These are phyloP conservation scores for Erebia palarica DNA, from an alignment of 2,888 invertebrate species.

Conservation along the genomic window DNA sequence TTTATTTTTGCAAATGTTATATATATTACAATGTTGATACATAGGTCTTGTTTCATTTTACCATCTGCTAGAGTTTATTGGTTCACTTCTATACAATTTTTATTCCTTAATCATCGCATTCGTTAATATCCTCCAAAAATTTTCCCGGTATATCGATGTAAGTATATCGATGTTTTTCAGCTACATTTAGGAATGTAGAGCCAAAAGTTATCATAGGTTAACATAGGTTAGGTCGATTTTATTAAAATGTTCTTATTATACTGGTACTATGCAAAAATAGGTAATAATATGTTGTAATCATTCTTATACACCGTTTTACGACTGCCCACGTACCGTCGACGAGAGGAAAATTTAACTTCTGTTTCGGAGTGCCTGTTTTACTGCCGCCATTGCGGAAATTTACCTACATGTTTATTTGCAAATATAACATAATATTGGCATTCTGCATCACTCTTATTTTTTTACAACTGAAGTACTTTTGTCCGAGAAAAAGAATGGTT, in stretches of 20 bases:
- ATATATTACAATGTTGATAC: conserved; percentile 9
- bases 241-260: neutral
- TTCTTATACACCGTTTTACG: conserved; percentile 51
- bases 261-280: conserved; percentile 52
- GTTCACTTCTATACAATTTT: neutral
- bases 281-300: conserved; percentile 50
- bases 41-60: neutral
- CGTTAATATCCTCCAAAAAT: no score
- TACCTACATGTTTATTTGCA: conserved; percentile 80
- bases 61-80: neutral
- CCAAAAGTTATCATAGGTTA: neutral
- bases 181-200: neutral
- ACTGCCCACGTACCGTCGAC: conserved; percentile 44
- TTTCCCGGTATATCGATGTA: no score
- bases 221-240: neutral
- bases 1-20: conserved; percentile 48
- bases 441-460: conserved; percentile 53
- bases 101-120: neutral
- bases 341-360: conserved; percentile 46
- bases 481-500: neutral
- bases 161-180: no score
- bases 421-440: conserved; percentile 73
- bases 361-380: conserved; percentile 61
- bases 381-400: conserved; percentile 76
- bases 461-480: conserved; percentile 41